Evolutionary conservation across 2,888 invertebrate genomes (phyloP), one percentile per base, ranked within the genome.

Genomic region (Kryphioiulus occultus): DNA sequence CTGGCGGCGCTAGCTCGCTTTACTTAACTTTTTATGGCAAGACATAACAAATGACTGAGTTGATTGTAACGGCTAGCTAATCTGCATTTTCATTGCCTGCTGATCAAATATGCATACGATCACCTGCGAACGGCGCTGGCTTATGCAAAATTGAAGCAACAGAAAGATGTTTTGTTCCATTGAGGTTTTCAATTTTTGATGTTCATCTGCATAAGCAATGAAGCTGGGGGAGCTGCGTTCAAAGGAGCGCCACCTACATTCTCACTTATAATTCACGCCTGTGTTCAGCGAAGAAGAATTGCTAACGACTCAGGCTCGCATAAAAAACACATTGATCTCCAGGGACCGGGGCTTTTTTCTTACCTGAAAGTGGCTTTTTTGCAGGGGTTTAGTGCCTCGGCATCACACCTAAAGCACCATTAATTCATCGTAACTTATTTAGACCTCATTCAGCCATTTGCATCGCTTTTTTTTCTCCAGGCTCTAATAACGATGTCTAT

Each of bases 91-190:
- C 85, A 88, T 84, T 84, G 84, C 84, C 44, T 32, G 19, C 86
- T 86, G 39, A 86, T 86, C 44, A 86, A 86, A 86, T 86, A 86
- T 86, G 86, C 86, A 86, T 86, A 44, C 44, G 86, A 86, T 86
- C 86, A 86, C 86, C 86, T 86, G 86, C 53, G n/a, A 84, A 84
- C 42, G 84, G 35, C 84, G 42, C 42, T 35, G 35, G 42, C 84
- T 84, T 84, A 84, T 84, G 39, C 84, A 35, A 84, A 84, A 84
- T 84, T 84, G 86, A 39, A 86, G 44, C 53, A 85, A 89, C 89
- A 90, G 89, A 88, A 89, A 85, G 89, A 89, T 89, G 89, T 89
- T 89, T 89, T 89, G 89, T 87, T 82, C 83, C 82, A 87, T 87
- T 78, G 82, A 87, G 83, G 82, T 83, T 82, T 87, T 87, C 87